phyloP scores from a whole-genome alignment of 2,113 vertebrate species.

The Sisor rabdophorus region DNA sequence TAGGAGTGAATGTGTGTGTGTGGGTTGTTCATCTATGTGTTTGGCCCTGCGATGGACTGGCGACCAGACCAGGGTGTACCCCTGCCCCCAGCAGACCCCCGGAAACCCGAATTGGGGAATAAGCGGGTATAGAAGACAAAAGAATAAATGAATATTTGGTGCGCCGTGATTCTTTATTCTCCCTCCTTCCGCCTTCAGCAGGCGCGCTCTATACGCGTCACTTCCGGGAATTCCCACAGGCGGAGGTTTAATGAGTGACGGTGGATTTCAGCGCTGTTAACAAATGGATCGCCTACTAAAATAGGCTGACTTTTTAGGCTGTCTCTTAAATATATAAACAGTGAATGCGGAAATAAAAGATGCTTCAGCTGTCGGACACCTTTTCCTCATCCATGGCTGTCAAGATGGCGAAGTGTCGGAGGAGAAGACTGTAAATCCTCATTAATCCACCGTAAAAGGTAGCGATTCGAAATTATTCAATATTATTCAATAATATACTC shows the following conservation, averaged over 20 bases:
- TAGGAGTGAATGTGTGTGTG: too few relatives aligned
- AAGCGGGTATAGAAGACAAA: too few relatives aligned
- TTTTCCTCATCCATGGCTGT: neutral
- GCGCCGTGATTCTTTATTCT: neutral
- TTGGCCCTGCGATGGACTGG: too few relatives aligned
- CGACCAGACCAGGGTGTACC: too few relatives aligned
- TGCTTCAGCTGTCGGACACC: neutral
- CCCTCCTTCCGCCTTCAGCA: neutral
- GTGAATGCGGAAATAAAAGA: neutral
- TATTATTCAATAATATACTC: neutral
- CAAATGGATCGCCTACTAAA: too few relatives aligned
- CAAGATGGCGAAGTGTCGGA: neutral
- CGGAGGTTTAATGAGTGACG: neutral
- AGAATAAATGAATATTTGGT: too few relatives aligned
- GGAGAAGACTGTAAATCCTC: neutral
- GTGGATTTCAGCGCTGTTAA: neutral
- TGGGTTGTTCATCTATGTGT: too few relatives aligned
- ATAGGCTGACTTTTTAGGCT: too few relatives aligned
- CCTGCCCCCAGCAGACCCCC: too few relatives aligned
- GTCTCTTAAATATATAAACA: neutral
- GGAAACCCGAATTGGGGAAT: too few relatives aligned
- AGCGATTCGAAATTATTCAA: too few relatives aligned
- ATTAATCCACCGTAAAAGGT: neutral
- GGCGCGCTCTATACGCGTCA: neutral
- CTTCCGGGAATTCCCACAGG: conserved; percentile 11